Base-by-base conservation (phyloP, 2,113 vertebrate genomes). In the Daubentonia madagascariensis region DNA sequence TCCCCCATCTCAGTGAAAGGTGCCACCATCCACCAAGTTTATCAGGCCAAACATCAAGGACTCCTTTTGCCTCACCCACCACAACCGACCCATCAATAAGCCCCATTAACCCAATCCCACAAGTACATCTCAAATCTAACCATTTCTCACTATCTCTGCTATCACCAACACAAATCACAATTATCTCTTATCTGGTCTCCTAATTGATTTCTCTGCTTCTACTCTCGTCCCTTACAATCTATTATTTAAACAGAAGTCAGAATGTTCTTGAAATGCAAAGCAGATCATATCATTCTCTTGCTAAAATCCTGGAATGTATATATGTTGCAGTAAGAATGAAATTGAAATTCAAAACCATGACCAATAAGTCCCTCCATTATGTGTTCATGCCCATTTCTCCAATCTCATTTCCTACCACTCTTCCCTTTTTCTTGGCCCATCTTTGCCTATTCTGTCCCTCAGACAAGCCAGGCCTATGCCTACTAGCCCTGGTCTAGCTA, bases 291-390 rank as follows among this genome's bases (percentile, higher is more conserved):
- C 17, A 37, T 79, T 72, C 22, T 16, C 45, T 59, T 61, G 7
- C 13, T 61, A 93, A 95, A 87, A 89, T 50, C 37, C 65, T 54
- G 35, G 17, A 90, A 45, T 32, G 1, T 43, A n/a, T 37, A 17
- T 86, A 76, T 8, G 22, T 12, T 94, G 11, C 10, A 90, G 28
- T 52, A 97, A 76, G n/a, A 86, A 96, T 86, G 18, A 43, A 79
- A 92, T 87, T 63, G 50, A 80, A 96, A 86, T 50, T 85, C 54
- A 87, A 93, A 93, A 65, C 20, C 3, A 59, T 83, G 50, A 91
- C 43, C 12, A 45, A 3, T 40, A 85, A 79, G 17, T 92, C 1
- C 67, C 30, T 96, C 40, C 25, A 88, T 89, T 63, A 81, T 45
- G 54, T 75, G 57, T 76, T 59, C 8, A 30, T 75, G 16, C 7